Conservation (phyloP, 2,888 invertebrate species). For the Meta bourneti region DNA sequence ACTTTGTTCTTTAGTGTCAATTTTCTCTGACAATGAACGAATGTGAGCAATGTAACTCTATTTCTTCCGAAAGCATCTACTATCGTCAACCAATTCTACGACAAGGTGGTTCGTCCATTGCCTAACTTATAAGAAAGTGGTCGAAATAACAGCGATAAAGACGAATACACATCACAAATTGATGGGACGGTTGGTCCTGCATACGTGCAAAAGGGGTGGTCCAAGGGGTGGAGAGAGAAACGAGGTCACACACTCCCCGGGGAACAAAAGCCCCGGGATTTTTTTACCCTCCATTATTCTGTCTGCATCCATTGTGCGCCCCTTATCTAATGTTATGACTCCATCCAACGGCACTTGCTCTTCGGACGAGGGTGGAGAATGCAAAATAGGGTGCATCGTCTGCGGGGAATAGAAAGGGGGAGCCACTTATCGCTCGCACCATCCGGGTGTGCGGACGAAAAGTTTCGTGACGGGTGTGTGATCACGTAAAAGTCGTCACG, state of each 20-base stretch:
- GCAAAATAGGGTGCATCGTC: conserved; percentile 41
- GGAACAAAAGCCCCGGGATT: not conserved
- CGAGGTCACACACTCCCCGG: too few relatives aligned
- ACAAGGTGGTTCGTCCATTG: too few relatives aligned
- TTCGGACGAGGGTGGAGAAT: conserved; percentile 15
- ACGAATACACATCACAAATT: not conserved
- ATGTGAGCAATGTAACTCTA: too few relatives aligned
- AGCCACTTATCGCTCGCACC: conserved; percentile 60
- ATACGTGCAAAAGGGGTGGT: not conserved
- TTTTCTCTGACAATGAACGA: too few relatives aligned
- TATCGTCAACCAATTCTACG: too few relatives aligned
- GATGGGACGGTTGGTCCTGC: not conserved
- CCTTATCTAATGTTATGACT: conserved; percentile 67
- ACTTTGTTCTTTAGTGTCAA: too few relatives aligned
- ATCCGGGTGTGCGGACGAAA: conserved; percentile 52
- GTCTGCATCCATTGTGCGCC: conserved; percentile 22
- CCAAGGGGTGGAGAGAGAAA: not conserved
- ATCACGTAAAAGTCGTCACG: conserved; percentile 74
- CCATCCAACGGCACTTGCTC: conserved; percentile 56
- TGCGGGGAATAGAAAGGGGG: conserved; percentile 8
- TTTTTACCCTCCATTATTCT: conserved; percentile 11
- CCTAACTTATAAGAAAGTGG: too few relatives aligned
- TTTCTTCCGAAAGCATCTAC: too few relatives aligned
- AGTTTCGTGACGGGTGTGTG: conserved; percentile 75
- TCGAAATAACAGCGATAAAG: not conserved